Base-by-base conservation (phyloP, 2,888 invertebrate genomes). In the Eupithecia exiguata region DNA sequence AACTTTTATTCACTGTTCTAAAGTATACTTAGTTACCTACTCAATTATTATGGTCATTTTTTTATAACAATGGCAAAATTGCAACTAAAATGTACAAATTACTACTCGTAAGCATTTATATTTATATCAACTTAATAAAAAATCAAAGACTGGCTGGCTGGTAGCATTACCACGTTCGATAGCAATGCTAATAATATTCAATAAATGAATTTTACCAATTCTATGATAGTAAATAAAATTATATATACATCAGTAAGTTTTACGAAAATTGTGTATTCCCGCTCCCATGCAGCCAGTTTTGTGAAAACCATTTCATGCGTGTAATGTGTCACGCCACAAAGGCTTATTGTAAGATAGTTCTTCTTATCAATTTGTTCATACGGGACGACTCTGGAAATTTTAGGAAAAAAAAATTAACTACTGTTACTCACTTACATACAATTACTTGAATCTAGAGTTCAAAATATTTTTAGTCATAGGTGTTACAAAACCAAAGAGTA, bases 341-440 rank as follows among this genome's bases (percentile, higher is more conserved):
- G 92, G 80, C 98, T 97, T 80, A 98, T 96, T 0, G 98, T 98
- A 83, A 97, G 96, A 86, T 96, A 97, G 84, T 97, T 97, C 21
- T 91, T 95, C 84, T 95, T 96, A 82, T 97, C 96, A 35, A 97
- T 93, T 69, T 96, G 94, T 58, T 96, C 95, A 84, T 97, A 98
- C 0, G 96, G 95, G 1, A 97, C 97, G 53, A 97, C 96, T 81
- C 98, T 97, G 86, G 62, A 86, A 87, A 71, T 69, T 21, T 14
- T 0, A 40, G 43, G 58, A 53, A 76, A 78, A 75, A 25, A 58
- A 49, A 21, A 67, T 6, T 43, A 18, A 74, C 53, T 35, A 21
- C 16, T n/a, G 35, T 18, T 30, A 6, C 16, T 30, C 5, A n/a
- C n/a, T n/a, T n/a, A n/a, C n/a, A n/a, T n/a, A n/a, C n/a, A n/a